Conservation (phyloP, 2,888 invertebrate species). For the Caenorhabditis zanzibari region DNA sequence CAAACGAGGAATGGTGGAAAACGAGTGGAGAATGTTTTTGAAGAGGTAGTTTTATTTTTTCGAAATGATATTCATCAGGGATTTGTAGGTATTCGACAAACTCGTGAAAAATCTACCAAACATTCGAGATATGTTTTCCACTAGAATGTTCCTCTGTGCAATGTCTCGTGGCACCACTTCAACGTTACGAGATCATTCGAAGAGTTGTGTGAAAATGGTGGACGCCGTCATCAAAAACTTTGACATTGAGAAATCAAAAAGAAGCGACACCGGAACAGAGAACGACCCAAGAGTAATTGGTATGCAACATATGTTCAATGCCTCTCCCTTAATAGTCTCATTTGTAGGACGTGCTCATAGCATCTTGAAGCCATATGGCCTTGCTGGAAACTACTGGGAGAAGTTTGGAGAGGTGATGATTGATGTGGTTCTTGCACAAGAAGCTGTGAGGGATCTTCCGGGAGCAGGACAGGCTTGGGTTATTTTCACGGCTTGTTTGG, state of each 20-base stretch:
- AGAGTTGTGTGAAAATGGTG: constrained; percentile 79
- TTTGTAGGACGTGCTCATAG: constrained; percentile 78
- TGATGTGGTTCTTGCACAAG: constrained; percentile 81
- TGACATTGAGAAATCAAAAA: constrained; percentile 78
- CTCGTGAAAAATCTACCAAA: constrained; percentile 76
- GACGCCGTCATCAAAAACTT: constrained; percentile 81
- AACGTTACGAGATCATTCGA: constrained; percentile 80
- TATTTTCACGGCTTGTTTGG: constrained; percentile 81
- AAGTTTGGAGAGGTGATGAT: constrained; percentile 82
- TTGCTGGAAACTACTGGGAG: constrained; percentile 81
- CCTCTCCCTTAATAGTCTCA: not conserved
- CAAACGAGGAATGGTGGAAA: constrained; percentile 83
- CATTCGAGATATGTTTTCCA: constrained; percentile 82
- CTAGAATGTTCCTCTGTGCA: constrained; percentile 81
- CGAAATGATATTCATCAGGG: not conserved
- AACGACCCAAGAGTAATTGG: constrained; percentile 78
- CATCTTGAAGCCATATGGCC: constrained; percentile 81
- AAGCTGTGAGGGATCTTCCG: constrained; percentile 82
- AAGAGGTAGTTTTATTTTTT: constrained; percentile 76
- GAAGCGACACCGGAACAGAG: constrained; percentile 80
- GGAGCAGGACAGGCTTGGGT: constrained; percentile 83
- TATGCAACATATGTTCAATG: constrained; percentile 36
- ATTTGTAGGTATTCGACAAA: constrained; percentile 77
- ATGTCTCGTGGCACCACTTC: constrained; percentile 80
- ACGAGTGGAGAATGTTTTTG: constrained; percentile 82